Evolutionary conservation across 2,797 vertebrate species (phyloP).

Genomic region (Denticeps clupeoides): DNA sequence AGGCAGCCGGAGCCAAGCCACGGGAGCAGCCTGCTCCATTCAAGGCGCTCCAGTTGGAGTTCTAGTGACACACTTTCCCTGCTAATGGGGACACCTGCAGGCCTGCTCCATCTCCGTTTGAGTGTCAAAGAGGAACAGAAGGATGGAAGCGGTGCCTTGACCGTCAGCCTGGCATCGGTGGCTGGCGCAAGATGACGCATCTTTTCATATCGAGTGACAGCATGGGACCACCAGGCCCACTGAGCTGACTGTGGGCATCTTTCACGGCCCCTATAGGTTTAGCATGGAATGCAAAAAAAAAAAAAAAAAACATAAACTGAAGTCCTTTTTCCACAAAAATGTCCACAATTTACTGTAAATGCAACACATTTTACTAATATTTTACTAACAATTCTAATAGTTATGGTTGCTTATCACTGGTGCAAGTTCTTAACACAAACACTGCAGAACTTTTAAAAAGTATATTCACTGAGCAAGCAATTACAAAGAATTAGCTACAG

Average conservation of each 20-base stretch:
- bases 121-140: constrained; percentile 57
- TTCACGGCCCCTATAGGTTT: too few relatives aligned
- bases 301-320: too few relatives aligned
- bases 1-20: constrained; percentile 13
- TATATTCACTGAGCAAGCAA: too few relatives aligned
- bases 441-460: too few relatives aligned
- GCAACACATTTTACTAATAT: too few relatives aligned
- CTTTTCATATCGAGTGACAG: constrained; percentile 48
- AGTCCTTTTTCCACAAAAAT: too few relatives aligned
- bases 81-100: constrained; percentile 65
- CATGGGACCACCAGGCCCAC: constrained; percentile 38
- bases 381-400: too few relatives aligned
- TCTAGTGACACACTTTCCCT: constrained; percentile 55
- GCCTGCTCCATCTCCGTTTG: constrained; percentile 43
- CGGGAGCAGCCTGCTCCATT: constrained; percentile 47
- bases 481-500: too few relatives aligned
- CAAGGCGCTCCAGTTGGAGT: constrained; percentile 20
- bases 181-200: constrained; percentile 48
- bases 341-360: too few relatives aligned
- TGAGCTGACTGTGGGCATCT: neutral
- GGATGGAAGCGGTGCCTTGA: constrained; percentile 49
- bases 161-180: constrained; percentile 51
- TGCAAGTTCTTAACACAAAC: too few relatives aligned
- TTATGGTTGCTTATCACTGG: too few relatives aligned
- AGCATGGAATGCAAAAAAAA: too few relatives aligned